Evolutionary conservation across 2,797 vertebrate species (phyloP).

Genomic region (Crenuchus spilurus): DNA sequence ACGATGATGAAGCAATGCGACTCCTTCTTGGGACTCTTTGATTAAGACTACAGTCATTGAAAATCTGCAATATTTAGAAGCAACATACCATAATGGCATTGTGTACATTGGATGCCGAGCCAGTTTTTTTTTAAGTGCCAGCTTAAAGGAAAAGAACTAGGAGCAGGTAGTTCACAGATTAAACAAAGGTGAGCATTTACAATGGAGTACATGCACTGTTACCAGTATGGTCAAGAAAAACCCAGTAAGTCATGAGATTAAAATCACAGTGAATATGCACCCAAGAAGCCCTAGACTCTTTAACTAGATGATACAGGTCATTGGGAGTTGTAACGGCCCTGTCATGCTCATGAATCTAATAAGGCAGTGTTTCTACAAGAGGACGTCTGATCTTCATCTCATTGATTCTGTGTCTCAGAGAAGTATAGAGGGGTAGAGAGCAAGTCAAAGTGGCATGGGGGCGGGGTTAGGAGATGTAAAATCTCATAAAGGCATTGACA

Average conservation of each 20-base stretch:
- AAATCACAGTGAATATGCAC: constrained; percentile 68
- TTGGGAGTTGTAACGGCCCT: constrained; percentile 38
- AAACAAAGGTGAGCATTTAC: constrained; percentile 39
- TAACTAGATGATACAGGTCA: constrained; percentile 43
- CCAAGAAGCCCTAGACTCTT: constrained; percentile 48
- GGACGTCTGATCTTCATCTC: constrained; percentile 39
- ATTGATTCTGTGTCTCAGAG: constrained; percentile 37
- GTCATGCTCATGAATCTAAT: constrained; percentile 59
- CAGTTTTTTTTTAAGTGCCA: neutral
- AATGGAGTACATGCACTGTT: constrained; percentile 51
- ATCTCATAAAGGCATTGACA: constrained; percentile 32
- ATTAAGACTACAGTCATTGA: constrained; percentile 32
- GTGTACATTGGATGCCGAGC: constrained; percentile 28
- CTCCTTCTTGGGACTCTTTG: neutral
- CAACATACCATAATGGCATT: constrained; percentile 21
- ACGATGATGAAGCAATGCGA: neutral
- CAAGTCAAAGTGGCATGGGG: neutral
- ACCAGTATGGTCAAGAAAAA: constrained; percentile 35
- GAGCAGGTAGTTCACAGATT: constrained; percentile 38
- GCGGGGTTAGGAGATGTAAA: constrained; percentile 6
- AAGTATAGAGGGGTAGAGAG: neutral
- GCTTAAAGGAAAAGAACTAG: constrained; percentile 23
- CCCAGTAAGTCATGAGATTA: constrained; percentile 51
- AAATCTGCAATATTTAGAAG: constrained; percentile 33
- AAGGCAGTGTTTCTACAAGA: constrained; percentile 65